These are phyloP conservation scores for Emydura subglobosa DNA, from an alignment of 2,113 vertebrate species.

Conservation along the genomic window DNA sequence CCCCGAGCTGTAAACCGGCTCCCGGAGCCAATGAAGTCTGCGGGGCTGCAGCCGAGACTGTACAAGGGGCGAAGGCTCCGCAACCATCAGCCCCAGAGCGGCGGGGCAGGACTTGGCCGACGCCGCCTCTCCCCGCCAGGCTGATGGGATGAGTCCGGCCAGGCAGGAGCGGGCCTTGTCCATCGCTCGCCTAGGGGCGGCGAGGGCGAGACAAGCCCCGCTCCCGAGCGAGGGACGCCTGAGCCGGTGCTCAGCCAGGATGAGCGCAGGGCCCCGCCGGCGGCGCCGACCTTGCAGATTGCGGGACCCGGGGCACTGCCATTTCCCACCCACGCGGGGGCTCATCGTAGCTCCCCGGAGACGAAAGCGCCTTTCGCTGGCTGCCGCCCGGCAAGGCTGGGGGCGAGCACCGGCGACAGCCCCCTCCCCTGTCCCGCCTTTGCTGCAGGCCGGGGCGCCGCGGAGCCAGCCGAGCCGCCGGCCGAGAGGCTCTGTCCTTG, in stretches of 20 bases:
- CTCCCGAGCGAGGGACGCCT: neutral
- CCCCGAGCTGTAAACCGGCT: too few species aligned
- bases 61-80: neutral
- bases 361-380: too few species aligned
- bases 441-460: neutral
- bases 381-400: neutral
- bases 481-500: conserved; percentile 14
- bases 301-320: neutral
- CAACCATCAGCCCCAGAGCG: neutral
- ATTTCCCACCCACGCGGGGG: neutral
- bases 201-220: neutral
- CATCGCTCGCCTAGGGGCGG: too few species aligned
- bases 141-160: neutral
- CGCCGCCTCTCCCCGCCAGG: too few species aligned
- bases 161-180: too few species aligned
- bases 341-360: neutral
- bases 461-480: neutral
- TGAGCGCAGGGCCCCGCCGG: neutral
- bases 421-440: neutral
- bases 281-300: conserved; percentile 49
- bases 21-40: too few species aligned
- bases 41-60: too few species aligned
- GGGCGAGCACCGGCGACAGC: neutral
- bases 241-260: neutral
- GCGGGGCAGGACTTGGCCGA: too few species aligned